Conservation (phyloP, 2,113 vertebrate genomes). For the Ophiodon elongatus region DNA sequence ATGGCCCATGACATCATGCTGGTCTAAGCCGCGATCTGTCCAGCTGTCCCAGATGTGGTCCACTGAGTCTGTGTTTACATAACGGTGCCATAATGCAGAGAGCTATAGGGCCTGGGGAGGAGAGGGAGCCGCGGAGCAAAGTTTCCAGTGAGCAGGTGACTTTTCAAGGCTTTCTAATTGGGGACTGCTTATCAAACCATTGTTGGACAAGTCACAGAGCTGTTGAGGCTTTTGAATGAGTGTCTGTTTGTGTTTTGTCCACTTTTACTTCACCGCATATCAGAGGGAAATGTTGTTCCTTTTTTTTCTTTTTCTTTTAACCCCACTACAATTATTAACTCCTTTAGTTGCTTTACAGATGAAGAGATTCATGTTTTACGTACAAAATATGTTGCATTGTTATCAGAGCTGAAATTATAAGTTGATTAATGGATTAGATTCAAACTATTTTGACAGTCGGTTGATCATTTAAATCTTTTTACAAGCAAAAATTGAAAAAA, state of each 20-base stretch:
- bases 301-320: no score
- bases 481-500: neutral
- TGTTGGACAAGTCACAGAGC: neutral
- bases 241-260: neutral
- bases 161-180: no score
- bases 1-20: constrained; percentile 47
- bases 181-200: no score
- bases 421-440: neutral
- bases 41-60: constrained; percentile 67
- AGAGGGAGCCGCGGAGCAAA: neutral
- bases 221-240: neutral
- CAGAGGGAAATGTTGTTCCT: neutral
- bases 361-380: neutral
- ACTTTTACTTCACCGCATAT: neutral
- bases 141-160: neutral
- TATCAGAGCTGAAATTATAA: neutral
- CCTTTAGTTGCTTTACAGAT: neutral
- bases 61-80: constrained; percentile 75
- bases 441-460: neutral
- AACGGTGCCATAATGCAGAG: constrained; percentile 61
- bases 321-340: neutral
- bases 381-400: neutral
- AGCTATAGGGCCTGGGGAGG: neutral
- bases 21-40: constrained; percentile 30
- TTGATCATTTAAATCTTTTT: neutral